Base-by-base conservation (phyloP, 1,140 invertebrate genomes). In the Conopomorpha cramerella region DNA sequence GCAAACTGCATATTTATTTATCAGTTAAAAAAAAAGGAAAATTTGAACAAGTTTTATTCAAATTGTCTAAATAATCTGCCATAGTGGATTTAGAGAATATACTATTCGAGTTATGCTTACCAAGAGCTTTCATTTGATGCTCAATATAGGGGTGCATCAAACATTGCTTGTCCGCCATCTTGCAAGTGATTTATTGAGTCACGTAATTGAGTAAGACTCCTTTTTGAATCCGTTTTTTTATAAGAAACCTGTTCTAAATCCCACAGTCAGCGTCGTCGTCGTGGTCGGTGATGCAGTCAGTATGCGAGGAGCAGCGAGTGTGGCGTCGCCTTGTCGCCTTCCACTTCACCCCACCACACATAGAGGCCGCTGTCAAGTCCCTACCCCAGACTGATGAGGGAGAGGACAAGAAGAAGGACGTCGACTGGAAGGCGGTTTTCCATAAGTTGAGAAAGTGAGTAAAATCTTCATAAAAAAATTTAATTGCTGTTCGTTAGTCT, bases 321-420 rank as follows among this genome's bases (percentile, higher is more conserved):
- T 99, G 96, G 96, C 83, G 88, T 35, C 88, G 95, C 58, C 82
- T 98, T 19, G 91, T 91, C 28, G 82, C 85, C 35, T 98, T 95
- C 71, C 96, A 99, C 71, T 99, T 98, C 77, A 89, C 86, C 12
- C 82, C 85, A 32, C 84, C 88, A 41, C 95, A 98, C 81, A 86
- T 95, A 15, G 81, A 86, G 51, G 85, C 80, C 50, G 85, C 87
- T 45, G 77, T 84, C 15, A 49, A 53, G 35, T 26, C 39, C 4
- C 57, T 61, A 35, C 54, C 43, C 0, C 49, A 54, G 2, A 42
- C 43, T 1, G 50, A 58, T 16, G 15, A 14, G 13, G 7, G 18
- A n/a, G 66, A 73, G 28, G 4, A 29, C 28, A 13, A 11, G 6
- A 23, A 23, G 19, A 23, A 23, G 10, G 55, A 67, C 35, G 64